A percentile compares a stretch with the other conserved stretches of the same genome.
Conservation (phyloP, 2,113 vertebrate species). For the Corvus hawaiiensis region DNA sequence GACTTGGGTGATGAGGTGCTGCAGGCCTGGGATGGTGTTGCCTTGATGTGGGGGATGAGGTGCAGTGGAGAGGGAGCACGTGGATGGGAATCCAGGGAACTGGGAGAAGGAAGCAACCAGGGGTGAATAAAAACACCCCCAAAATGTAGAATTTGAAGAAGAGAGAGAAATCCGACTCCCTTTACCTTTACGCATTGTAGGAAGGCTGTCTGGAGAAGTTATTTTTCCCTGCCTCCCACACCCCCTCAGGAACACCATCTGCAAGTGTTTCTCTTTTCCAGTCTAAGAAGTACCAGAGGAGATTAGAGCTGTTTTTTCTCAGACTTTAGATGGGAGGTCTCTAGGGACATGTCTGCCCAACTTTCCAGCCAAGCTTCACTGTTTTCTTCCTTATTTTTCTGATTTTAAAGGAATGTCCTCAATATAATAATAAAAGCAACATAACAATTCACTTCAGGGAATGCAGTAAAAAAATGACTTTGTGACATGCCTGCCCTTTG, state of each 20-base stretch:
- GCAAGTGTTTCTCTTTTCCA: conserved; percentile 17
- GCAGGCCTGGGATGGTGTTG: neutral
- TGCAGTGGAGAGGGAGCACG: neutral
- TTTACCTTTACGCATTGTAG: neutral
- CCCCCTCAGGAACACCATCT: conserved; percentile 1
- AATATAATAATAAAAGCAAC: neutral
- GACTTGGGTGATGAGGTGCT: neutral
- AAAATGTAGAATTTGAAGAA: neutral
- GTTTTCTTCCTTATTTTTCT: neutral
- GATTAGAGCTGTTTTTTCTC: neutral
- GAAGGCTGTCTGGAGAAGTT: neutral
- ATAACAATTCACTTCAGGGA: neutral
- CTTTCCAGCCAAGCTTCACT: neutral
- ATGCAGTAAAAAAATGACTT: neutral
- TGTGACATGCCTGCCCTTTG: neutral
- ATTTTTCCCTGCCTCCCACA: neutral
- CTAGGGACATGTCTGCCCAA: neutral
- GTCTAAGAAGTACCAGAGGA: neutral
- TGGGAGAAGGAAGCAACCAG: neutral
- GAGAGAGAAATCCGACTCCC: neutral
- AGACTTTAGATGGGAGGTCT: neutral
- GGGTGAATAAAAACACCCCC: neutral
- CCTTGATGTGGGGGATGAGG: neutral
- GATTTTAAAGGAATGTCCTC: neutral
- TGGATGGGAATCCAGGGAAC: neutral